A percentile compares a stretch with the other conserved stretches of the same genome.
Conservation (phyloP, 2,113 vertebrate species). For the Phasianus colchicus region DNA sequence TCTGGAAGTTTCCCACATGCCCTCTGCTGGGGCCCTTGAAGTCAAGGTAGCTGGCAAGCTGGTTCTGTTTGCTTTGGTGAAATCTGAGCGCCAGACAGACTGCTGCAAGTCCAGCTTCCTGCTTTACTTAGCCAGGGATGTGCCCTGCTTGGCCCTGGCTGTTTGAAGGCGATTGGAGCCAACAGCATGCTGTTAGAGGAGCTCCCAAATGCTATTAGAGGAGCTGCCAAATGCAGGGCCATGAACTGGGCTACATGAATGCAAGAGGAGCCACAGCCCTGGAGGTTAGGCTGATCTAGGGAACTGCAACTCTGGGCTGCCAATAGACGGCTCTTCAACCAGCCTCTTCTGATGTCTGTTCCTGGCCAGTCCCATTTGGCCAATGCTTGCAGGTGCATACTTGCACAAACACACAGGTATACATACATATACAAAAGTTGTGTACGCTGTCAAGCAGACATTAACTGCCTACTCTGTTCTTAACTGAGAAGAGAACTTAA, state of each 20-base stretch:
- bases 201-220: background rate
- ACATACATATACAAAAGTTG: background rate
- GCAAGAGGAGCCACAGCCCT: background rate
- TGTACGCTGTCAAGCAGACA: background rate
- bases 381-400: background rate
- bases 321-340: fast-evolving
- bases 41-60: background rate
- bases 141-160: background rate
- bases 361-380: background rate
- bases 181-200: background rate
- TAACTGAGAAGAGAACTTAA: background rate
- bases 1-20: background rate
- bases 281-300: background rate
- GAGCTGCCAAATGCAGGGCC: background rate
- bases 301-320: background rate
- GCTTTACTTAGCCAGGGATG: background rate
- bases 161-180: background rate
- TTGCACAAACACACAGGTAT: fast-evolving
- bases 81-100: fast-evolving
- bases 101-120: background rate
- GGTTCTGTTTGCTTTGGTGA: background rate
- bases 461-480: background rate
- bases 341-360: background rate
- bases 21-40: fast-evolving
- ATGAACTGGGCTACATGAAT: background rate